Evolutionary conservation across 2,888 invertebrate species (phyloP).

Genomic region (Apodemia mormo): DNA sequence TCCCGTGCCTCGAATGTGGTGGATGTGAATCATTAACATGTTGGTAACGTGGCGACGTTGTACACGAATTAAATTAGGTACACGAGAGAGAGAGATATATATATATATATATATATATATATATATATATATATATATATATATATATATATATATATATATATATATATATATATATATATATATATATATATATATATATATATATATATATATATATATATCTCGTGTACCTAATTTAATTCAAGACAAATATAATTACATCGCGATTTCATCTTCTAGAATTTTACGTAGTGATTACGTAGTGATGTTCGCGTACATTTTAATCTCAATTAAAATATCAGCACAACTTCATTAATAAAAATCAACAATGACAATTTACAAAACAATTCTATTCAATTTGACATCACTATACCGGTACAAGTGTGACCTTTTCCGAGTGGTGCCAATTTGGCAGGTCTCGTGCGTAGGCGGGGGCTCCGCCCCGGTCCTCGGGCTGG

Average conservation of each 20-base stretch:
- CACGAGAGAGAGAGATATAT: too few species aligned
- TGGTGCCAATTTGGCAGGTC: slow-evolving; percentile 31
- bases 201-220: too few species aligned
- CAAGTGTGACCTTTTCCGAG: slow-evolving; percentile 34
- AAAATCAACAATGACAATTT: slow-evolving; percentile 15
- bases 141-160: too few species aligned
- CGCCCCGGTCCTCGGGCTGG: slow-evolving; percentile 57
- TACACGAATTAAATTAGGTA: too few species aligned
- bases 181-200: too few species aligned
- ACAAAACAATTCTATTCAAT: slow-evolving; percentile 15
- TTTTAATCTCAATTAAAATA: slow-evolving; percentile 5
- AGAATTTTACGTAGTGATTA: not conserved
- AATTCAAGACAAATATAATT: not conserved
- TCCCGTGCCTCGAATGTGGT: too few species aligned
- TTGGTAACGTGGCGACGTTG: too few species aligned
- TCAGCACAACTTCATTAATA: slow-evolving; percentile 10
- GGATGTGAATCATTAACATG: too few species aligned
- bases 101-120: too few species aligned
- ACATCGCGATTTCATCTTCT: not conserved
- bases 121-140: too few species aligned
- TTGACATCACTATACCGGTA: slow-evolving; percentile 24
- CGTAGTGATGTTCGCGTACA: not conserved
- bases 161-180: too few species aligned
- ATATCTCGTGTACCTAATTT: not conserved
- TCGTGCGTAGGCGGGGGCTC: slow-evolving; percentile 47